Base-by-base conservation (phyloP, 2,113 vertebrate species). In the Corapipo altera region DNA sequence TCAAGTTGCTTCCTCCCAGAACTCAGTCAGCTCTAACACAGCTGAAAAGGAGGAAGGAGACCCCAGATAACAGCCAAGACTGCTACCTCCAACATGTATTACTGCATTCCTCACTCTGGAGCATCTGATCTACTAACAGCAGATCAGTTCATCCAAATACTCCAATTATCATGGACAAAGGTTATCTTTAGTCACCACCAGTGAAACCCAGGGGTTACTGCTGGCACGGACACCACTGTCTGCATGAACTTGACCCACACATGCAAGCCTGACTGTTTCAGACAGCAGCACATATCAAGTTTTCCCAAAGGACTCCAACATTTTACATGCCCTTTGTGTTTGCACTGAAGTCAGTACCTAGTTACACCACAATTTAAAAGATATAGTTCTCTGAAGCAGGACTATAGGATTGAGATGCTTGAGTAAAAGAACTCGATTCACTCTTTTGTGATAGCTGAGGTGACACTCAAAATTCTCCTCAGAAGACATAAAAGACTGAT, bases 381-480 rank as follows among this genome's bases (percentile, higher is more conserved):
- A n/a, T n/a, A 69, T n/a, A n/a, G n/a, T n/a, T n/a, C n/a, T n/a
- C n/a, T n/a, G n/a, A n/a, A n/a, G n/a, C n/a, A n/a, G n/a, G n/a
- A n/a, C n/a, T 26, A 43, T 0, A 82, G 58, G 43, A 69, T 3
- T 88, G 54, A 93, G 39, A 65, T 59, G 39, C 44, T 71, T 0
- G 0, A 93, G 39, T 28, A 91, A 65, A 48, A 54, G 16, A 41
- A 62, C 54, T 32, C n/a, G 32, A 69, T 94, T 93, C 85, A 69
- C 74, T 91, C 62, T 61, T 82, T 75, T 70, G 44, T 88, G 67
- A 72, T 49, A 75, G 58, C 91, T 93, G 88, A 95, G 61, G 82
- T 76, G 82, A 92, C 41, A 93, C 52, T 57, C 90, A 88, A 78
- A 94, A 73, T 77, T 77, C 91, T 88, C 82, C 85, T 93, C 79